phyloP scores from a whole-genome alignment of 1,140 invertebrate species.

The Nephila pilipes region DNA sequence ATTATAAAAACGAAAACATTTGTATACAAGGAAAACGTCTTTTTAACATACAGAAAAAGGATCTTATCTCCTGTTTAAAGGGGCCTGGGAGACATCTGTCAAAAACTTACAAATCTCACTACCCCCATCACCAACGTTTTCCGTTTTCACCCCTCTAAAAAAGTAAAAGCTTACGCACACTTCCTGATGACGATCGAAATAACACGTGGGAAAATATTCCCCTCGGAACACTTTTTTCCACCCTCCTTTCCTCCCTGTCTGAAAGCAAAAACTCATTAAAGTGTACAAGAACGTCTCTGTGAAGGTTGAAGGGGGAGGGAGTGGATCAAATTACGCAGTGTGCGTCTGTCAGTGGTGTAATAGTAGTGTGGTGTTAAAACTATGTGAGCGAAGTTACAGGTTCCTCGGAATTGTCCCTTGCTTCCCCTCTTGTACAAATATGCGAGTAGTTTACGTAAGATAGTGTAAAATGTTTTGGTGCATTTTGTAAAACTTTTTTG shows the following conservation, averaged over 20 bases:
- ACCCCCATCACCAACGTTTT: conserved; percentile 36
- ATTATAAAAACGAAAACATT: neutral
- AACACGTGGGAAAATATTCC: conserved; percentile 62
- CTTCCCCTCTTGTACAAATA: neutral
- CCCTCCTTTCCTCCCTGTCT: too few species aligned
- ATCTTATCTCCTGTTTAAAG: neutral
- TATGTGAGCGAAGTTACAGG: conserved; percentile 30
- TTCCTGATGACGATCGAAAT: conserved; percentile 54
- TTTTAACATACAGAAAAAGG: neutral
- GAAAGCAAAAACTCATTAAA: conserved; percentile 27
- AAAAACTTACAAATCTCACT: conserved; percentile 23
- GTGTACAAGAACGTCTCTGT: conserved; percentile 14
- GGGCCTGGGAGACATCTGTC: conserved; percentile 62
- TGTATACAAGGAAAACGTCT: neutral
- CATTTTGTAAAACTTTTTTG: neutral
- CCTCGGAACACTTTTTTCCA: neutral
- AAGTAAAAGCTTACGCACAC: conserved; percentile 50
- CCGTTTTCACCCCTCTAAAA: neutral
- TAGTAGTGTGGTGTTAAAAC: conserved; percentile 18
- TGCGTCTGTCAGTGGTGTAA: conserved; percentile 14
- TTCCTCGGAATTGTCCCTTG: neutral
- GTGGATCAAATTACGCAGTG: neutral
- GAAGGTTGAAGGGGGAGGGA: conserved; percentile 9
- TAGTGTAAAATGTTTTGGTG: neutral
- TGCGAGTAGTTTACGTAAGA: neutral